These are phyloP conservation scores for Galago senegalensis DNA, from an alignment of 2,797 vertebrate species.

Conservation along the genomic window DNA sequence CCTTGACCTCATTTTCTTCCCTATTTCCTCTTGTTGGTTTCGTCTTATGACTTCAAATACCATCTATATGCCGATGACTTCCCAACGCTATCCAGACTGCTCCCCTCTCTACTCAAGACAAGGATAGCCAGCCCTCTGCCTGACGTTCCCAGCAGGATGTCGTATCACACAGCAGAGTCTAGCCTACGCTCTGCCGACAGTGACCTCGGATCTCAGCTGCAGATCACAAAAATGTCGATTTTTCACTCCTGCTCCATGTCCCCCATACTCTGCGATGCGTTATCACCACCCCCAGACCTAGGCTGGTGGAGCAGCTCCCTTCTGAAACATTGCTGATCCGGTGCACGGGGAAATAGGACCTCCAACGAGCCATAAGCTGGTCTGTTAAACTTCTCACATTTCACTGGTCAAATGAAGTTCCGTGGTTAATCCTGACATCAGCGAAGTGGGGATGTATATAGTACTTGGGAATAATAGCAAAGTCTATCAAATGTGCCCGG, in stretches of 20 bases:
- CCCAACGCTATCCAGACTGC: not conserved
- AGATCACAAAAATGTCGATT: not conserved
- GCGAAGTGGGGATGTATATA: not conserved
- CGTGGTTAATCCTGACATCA: not conserved
- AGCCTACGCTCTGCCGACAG: not conserved
- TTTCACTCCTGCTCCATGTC: not conserved
- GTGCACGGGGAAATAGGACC: not conserved
- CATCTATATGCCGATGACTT: not conserved
- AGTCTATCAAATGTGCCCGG: not conserved
- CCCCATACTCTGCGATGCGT: not conserved
- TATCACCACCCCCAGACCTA: not conserved
- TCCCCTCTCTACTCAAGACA: not conserved
- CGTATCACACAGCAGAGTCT: not conserved
- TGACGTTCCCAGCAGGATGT: not conserved
- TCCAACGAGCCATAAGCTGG: not conserved
- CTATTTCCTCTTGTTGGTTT: not conserved
- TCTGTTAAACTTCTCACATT: not conserved
- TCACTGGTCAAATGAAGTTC: constrained; percentile 11
- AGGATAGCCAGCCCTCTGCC: not conserved
- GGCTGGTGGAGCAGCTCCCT: not conserved
- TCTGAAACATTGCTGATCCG: not conserved
- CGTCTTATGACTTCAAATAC: not conserved
- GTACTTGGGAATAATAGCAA: not conserved
- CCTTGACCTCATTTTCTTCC: not conserved
- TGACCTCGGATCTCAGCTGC: not conserved